phyloP scores from a whole-genome alignment of 2,888 invertebrate genomes.

The Nesidiocoris tenuis region DNA sequence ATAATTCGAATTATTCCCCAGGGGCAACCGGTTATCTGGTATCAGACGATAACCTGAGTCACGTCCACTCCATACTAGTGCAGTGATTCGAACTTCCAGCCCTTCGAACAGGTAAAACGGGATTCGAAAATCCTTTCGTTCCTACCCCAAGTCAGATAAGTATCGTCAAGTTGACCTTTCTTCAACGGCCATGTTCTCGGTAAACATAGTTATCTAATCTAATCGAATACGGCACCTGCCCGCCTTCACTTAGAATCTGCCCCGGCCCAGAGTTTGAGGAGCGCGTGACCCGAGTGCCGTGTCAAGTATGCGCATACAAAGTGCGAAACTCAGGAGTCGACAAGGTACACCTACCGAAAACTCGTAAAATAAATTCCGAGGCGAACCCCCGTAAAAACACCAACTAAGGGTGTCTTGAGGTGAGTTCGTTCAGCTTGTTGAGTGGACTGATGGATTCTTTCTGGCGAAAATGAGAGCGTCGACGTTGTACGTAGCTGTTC shows the following conservation, averaged over 20 bases:
- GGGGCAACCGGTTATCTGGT: no score
- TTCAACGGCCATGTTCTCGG: neutral
- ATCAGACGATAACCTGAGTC: no score
- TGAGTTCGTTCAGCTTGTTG: neutral
- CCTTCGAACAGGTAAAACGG: no score
- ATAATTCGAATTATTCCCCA: no score
- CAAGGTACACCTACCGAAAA: neutral
- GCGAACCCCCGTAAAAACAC: neutral
- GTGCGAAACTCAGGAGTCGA: neutral
- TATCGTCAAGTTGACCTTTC: neutral
- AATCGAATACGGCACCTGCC: constrained; percentile 10
- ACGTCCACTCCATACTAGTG: no score
- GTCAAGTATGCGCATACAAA: constrained; percentile 8
- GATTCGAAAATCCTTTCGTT: neutral
- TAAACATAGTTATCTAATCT: neutral
- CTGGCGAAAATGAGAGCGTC: constrained; percentile 25
- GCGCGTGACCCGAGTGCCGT: constrained; percentile 1
- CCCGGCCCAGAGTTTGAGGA: neutral
- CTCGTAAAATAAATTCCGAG: constrained; percentile 3
- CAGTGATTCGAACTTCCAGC: no score
- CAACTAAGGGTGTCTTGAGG: neutral
- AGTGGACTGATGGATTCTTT: neutral
- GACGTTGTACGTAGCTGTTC: neutral
- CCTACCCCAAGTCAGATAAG: no score
- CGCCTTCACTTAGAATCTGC: neutral